Evolutionary conservation across 2,113 vertebrate species (phyloP).

Genomic region (Dipodomys stephensi): DNA sequence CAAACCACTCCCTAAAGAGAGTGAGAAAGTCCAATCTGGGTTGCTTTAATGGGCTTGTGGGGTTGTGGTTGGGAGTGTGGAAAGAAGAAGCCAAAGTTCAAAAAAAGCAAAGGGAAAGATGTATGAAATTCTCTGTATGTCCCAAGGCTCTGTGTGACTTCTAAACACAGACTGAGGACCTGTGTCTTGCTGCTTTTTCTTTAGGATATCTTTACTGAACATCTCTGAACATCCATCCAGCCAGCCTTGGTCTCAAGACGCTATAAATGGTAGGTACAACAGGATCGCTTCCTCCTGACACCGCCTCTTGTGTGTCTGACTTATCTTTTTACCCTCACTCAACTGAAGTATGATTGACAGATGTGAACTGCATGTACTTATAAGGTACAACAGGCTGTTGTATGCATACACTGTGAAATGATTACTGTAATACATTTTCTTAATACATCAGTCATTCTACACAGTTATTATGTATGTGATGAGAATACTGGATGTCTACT

Average conservation of each 20-base stretch:
- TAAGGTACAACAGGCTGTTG: not conserved
- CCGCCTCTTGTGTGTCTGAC: no score
- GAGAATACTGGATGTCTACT: not conserved
- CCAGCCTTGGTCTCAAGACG: not conserved
- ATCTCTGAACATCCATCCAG: not conserved
- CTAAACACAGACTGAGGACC: not conserved
- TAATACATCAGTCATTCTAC: not conserved
- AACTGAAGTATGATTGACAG: not conserved
- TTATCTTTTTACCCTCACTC: not conserved
- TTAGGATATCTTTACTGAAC: constrained; percentile 62
- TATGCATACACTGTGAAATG: not conserved
- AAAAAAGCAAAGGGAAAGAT: constrained; percentile 32
- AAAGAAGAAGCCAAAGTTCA: not conserved
- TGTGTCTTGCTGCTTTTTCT: constrained; percentile 65
- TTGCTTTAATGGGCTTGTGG: not conserved
- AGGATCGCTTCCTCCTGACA: not conserved
- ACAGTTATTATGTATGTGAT: not conserved
- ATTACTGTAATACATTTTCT: not conserved
- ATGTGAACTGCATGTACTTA: not conserved
- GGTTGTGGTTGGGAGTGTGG: not conserved
- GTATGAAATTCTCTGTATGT: not conserved
- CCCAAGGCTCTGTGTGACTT: not conserved
- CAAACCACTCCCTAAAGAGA: constrained; percentile 37
- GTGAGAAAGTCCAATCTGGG: not conserved
- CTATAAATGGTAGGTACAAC: constrained; percentile 15